Evolutionary conservation across 1,140 invertebrate genomes (phyloP), one percentile per base, ranked within the genome.

Genomic region (Plodia interpunctella): DNA sequence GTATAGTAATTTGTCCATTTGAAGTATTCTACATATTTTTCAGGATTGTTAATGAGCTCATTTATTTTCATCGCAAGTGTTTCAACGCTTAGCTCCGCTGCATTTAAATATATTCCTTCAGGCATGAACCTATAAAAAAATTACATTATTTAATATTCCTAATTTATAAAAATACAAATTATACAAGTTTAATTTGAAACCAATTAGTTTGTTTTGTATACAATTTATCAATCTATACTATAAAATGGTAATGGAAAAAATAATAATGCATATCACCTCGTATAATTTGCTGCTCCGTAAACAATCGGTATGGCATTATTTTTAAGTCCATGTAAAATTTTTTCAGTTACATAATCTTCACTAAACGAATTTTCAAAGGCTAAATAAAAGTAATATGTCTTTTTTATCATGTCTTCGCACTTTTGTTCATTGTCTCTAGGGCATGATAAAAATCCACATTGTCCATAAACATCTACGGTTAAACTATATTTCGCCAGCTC

Each of bases 281-380:
- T 74, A 49, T 86, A 86, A 60, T 87, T 84, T 38, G 82, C 83
- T 19, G 60, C 80, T 17, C 83, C 83, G 50, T 74, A 83, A 64
- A 92, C 91, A 25, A 92, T 83, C 3, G 92, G 92, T 19, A 92
- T 74, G 0, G 89, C 76, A 55, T 89, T 68, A 62, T 90, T 70
- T 70, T 84, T 66, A 44, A 92, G 68, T 0, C 85, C 80, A 56
- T 85, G 77, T 70, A 91, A 92, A 54, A 95, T 78, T 68, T 94
- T 94, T 72, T 94, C 93, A 2, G 93, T 94, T 8, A 93, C 90
- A 78, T 94, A 94, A 74, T 94, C 93, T 58, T 90, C 82, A 68
- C 90, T 90, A 30, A 91, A 83, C 13, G 91, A 91, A 79, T 95
- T 95, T 74, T 95, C 94, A 62, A 95, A 94, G 0, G 94, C 90